phyloP scores from a whole-genome alignment of 1,140 invertebrate genomes.

The Hycleus phaleratus region DNA sequence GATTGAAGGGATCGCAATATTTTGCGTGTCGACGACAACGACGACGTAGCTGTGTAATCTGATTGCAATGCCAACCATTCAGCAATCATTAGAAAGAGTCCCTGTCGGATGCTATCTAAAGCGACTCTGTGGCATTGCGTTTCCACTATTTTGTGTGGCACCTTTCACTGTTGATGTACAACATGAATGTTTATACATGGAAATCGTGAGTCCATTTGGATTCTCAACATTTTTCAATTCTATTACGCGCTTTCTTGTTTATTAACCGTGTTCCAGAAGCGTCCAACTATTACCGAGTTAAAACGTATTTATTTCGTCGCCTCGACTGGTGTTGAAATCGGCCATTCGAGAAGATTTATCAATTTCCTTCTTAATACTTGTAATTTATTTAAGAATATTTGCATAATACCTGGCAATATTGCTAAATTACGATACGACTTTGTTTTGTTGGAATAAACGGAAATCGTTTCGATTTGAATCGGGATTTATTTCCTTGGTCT shows the following conservation, averaged over 20 bases:
- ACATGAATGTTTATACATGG: slow-evolving; percentile 5
- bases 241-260: not conserved
- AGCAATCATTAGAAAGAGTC: slow-evolving; percentile 8
- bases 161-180: slow-evolving; percentile 20
- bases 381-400: not conserved
- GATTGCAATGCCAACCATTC: slow-evolving; percentile 11
- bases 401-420: not conserved
- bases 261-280: not conserved
- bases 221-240: not conserved
- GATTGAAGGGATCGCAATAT: not conserved
- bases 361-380: no score
- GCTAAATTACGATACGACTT: not conserved
- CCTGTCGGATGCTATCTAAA: slow-evolving; percentile 13
- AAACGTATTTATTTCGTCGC: not conserved
- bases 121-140: not conserved
- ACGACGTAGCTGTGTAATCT: not conserved
- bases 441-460: not conserved
- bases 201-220: slow-evolving; percentile 6
- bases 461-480: not conserved
- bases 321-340: not conserved
- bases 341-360: not conserved
- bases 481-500: not conserved
- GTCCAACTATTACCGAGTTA: not conserved
- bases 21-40: not conserved
- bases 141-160: slow-evolving; percentile 19